Percentiles rank a stretch among this genome's conserved stretches.
phyloP scores from a whole-genome alignment of 2,797 vertebrate genomes.

The Sternotherus odoratus region DNA sequence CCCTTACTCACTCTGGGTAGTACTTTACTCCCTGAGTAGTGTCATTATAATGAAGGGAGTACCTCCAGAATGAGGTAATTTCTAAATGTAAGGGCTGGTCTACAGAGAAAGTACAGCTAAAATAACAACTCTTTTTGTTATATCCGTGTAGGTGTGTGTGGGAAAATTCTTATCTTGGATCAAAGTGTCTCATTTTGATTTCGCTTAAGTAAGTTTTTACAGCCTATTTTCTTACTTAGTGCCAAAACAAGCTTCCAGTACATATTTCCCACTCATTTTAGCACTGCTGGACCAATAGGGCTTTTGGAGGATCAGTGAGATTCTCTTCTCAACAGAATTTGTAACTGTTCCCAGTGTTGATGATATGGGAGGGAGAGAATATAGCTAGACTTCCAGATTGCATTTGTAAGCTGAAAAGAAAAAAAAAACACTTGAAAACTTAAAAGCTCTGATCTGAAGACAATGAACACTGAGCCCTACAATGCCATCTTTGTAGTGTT shows the following conservation, averaged over 20 bases:
- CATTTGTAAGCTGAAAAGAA: neutral
- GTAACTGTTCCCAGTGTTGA: accelerated
- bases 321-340: neutral
- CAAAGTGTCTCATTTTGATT: neutral
- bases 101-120: accelerated
- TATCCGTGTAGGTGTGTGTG: neutral
- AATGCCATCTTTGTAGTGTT: neutral
- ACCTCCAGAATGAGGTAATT: accelerated
- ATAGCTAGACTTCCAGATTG: neutral
- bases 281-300: neutral
- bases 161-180: neutral
- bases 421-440: neutral
- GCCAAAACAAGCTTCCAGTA: neutral
- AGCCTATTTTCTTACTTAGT: neutral
- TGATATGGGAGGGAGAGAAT: neutral
- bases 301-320: accelerated
- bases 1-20: accelerated
- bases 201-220: neutral
- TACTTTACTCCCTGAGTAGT: neutral
- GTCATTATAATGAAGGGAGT: accelerated
- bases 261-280: neutral
- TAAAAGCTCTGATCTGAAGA: too few relatives aligned
- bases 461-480: neutral
- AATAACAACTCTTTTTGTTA: neutral
- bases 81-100: accelerated